phyloP scores from a whole-genome alignment of 2,888 invertebrate species.

The Tetranychus piercei region DNA sequence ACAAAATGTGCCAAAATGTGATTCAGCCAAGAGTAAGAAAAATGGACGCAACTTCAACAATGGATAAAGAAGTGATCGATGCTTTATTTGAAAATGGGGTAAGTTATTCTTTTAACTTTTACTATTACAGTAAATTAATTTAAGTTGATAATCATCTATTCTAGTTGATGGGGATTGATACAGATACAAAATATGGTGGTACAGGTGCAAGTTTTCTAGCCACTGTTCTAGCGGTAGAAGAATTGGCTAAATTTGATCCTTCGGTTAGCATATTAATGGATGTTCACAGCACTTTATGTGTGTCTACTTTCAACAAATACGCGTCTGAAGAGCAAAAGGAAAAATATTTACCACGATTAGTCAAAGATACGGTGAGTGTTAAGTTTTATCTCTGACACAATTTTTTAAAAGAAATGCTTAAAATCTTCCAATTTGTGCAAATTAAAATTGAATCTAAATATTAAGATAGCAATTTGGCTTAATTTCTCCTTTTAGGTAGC shows the following conservation, averaged over 20 bases:
- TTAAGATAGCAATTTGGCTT: not conserved
- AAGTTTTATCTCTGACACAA: conserved; percentile 55
- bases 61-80: conserved; percentile 56
- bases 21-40: conserved; percentile 70
- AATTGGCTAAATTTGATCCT: conserved; percentile 77
- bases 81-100: conserved; percentile 69
- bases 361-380: conserved; percentile 58
- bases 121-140: no score
- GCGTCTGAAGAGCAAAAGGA: conserved; percentile 72
- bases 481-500: conserved; percentile 45
- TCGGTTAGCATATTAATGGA: conserved; percentile 75
- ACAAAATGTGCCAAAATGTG: conserved; percentile 67
- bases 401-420: no score
- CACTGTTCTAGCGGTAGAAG: conserved; percentile 73
- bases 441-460: no score
- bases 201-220: conserved; percentile 74
- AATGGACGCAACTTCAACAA: conserved; percentile 72
- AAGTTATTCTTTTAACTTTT: not conserved
- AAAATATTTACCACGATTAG: conserved; percentile 66
- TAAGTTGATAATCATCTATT: no score
- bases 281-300: conserved; percentile 84
- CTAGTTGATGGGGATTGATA: conserved; percentile 67
- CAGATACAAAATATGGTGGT: conserved; percentile 67
- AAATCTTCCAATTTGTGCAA: no score
- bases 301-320: conserved; percentile 59